phyloP scores from a whole-genome alignment of 2,797 vertebrate species.

The Galago senegalensis region DNA sequence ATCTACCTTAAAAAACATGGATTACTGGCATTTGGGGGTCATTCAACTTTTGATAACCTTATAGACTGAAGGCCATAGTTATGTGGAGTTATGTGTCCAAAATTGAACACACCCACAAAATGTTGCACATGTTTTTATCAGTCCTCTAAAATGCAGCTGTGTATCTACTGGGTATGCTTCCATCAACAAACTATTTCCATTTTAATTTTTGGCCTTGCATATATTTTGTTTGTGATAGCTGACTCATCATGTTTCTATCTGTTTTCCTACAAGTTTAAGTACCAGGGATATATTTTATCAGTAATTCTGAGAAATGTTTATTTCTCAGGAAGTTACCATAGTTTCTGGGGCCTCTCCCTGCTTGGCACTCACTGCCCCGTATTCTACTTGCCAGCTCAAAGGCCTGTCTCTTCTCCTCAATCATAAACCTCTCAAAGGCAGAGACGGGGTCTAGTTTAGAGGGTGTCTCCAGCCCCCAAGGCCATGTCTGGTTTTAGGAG shows the following conservation, averaged over 20 bases:
- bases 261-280: conserved; percentile 58
- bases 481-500: background rate
- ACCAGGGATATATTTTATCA: conserved; percentile 32
- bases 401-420: background rate
- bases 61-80: background rate
- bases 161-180: background rate
- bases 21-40: background rate
- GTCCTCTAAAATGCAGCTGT: background rate
- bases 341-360: background rate
- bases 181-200: background rate
- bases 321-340: background rate
- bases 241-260: background rate
- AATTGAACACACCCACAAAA: background rate
- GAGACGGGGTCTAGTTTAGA: background rate
- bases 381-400: conserved; percentile 44
- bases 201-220: background rate
- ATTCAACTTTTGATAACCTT: background rate
- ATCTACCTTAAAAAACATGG: background rate
- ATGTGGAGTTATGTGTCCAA: background rate
- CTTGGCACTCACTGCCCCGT: background rate
- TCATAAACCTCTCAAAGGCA: conserved; percentile 7
- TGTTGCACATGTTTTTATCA: conserved; percentile 4
- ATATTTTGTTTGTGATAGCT: background rate
- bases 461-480: background rate
- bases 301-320: conserved; percentile 29